A percentile compares a stretch with the other conserved stretches of the same genome.
phyloP scores from a whole-genome alignment of 2,113 vertebrate genomes.

The Pterocles orientalis region DNA sequence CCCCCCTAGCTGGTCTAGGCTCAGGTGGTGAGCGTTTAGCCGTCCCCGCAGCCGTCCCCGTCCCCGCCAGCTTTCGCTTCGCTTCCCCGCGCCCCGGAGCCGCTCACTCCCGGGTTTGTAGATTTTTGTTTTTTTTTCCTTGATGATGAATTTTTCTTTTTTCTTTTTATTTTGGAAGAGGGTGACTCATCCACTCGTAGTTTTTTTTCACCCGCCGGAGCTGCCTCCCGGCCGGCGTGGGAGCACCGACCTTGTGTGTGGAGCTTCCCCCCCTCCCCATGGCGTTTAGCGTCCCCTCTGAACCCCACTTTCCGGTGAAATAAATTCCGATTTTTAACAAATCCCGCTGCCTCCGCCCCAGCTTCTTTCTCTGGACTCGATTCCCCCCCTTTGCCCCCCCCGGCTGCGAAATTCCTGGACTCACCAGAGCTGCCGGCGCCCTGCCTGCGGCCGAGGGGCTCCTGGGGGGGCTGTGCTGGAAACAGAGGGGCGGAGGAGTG shows the following conservation, averaged over 20 bases:
- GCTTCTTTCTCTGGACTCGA: neutral
- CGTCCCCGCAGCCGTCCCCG: neutral
- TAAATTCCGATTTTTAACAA: slow-evolving; percentile 29
- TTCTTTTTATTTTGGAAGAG: too few relatives aligned
- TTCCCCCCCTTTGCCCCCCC: neutral
- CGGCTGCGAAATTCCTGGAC: neutral
- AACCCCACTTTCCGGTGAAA: neutral
- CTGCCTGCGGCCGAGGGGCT: neutral
- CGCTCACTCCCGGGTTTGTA: too few relatives aligned
- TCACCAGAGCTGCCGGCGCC: too few relatives aligned
- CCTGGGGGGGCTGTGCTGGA: neutral
- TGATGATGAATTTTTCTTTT: too few relatives aligned
- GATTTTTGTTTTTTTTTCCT: too few relatives aligned
- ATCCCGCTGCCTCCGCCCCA: neutral
- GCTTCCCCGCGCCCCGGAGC: neutral
- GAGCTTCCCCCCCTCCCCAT: neutral
- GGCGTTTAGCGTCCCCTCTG: neutral
- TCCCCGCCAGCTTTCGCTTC: slow-evolving; percentile 15
- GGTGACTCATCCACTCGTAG: neutral
- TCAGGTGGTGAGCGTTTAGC: neutral
- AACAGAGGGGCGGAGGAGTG: neutral
- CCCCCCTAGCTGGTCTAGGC: neutral
- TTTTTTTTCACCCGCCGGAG: neutral
- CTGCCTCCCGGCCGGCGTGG: neutral
- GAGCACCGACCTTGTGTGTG: neutral